These are phyloP conservation scores for Phengaris arion DNA, from an alignment of 2,888 invertebrate species.

Conservation along the genomic window DNA sequence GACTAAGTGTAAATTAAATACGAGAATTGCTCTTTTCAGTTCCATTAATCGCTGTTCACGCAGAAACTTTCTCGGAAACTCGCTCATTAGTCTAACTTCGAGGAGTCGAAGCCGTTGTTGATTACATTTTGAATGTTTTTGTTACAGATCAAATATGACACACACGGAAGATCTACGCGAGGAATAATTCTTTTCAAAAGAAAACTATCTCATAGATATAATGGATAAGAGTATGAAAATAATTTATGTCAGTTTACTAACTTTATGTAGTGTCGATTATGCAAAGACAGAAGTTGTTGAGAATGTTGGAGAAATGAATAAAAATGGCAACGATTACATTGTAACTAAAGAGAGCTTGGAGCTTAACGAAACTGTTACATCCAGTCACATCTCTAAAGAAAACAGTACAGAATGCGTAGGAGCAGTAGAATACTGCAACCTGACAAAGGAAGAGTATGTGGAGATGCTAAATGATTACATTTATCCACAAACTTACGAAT, in stretches of 20 bases:
- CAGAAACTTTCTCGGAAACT: too few species aligned
- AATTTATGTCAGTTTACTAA: neutral
- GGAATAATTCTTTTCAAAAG: neutral
- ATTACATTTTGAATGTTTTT: neutral
- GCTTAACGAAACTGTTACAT: neutral
- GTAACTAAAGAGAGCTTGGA: conserved; percentile 25
- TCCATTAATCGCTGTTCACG: too few species aligned
- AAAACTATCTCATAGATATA: neutral
- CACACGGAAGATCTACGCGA: neutral
- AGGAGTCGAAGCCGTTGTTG: neutral
- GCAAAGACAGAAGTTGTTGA: conserved; percentile 14
- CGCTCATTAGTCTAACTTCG: neutral
- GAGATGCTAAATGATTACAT: conserved; percentile 82
- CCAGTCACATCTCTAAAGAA: conserved; percentile 1
- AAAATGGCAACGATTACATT: conserved; percentile 16
- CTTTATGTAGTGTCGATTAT: neutral
- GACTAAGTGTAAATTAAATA: too few species aligned
- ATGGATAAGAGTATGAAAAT: conserved; percentile 4
- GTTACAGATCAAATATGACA: conserved; percentile 24
- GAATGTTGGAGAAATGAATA: conserved; percentile 19
- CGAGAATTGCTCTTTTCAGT: too few species aligned
- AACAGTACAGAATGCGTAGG: conserved; percentile 61
- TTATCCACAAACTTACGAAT: conserved; percentile 85
- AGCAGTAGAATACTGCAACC: conserved; percentile 66
- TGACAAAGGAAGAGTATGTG: conserved; percentile 79